These are phyloP conservation scores for Platalea minor DNA, from an alignment of 2,797 vertebrate species.

Conservation along the genomic window DNA sequence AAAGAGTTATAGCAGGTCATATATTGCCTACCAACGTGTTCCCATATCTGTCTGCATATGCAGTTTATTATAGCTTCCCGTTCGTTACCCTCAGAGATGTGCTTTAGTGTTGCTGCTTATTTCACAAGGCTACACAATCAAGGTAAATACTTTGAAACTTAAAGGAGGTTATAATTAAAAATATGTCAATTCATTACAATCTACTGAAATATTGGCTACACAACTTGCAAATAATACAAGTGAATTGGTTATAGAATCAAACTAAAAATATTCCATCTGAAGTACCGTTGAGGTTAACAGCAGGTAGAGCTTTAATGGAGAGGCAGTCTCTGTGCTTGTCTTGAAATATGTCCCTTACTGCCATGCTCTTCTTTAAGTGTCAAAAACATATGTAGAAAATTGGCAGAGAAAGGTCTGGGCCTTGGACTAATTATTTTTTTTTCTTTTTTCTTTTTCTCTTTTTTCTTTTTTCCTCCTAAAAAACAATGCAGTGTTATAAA, in stretches of 20 bases:
- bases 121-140: not conserved
- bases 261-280: not conserved
- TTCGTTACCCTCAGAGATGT: not conserved
- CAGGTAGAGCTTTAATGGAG: not conserved
- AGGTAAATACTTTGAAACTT: not conserved
- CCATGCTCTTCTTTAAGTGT: not conserved
- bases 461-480: fast-evolving
- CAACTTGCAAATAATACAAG: constrained; percentile 21
- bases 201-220: not conserved
- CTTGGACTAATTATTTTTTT: not conserved
- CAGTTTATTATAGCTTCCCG: not conserved
- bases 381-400: not conserved
- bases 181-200: not conserved
- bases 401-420: not conserved
- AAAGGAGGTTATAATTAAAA: constrained; percentile 26
- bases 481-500: not conserved
- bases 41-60: not conserved
- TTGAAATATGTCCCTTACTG: not conserved
- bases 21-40: not conserved
- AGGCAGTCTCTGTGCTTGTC: not conserved
- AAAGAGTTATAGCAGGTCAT: not conserved
- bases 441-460: no score
- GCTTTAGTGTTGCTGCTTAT: not conserved
- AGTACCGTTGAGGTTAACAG: not conserved
- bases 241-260: not conserved